phyloP scores from a whole-genome alignment of 2,113 vertebrate species.

The Trogon melanurus region DNA sequence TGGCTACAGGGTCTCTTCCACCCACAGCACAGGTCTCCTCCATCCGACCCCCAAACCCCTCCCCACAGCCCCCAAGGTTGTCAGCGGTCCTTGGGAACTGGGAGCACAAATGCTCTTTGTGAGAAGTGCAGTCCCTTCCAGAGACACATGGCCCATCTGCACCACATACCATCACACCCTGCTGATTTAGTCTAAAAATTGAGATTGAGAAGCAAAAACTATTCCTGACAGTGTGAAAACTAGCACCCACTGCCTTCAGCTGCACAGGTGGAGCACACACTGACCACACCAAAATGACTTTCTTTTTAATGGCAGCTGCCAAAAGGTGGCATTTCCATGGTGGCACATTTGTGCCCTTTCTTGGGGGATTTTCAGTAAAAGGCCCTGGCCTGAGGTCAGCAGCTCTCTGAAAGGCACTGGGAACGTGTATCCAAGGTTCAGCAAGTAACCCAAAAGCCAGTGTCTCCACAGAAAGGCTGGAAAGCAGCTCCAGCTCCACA shows the following conservation, averaged over 20 bases:
- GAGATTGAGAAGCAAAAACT: not conserved
- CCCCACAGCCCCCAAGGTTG: fast-evolving
- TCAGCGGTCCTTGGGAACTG: not conserved
- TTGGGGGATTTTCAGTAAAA: not conserved
- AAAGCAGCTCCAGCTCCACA: not conserved
- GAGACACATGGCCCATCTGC: fast-evolving
- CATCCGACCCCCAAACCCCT: not conserved
- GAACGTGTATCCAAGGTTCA: fast-evolving
- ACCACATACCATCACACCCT: not conserved
- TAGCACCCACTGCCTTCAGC: not conserved
- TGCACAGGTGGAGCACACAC: not conserved
- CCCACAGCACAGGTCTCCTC: fast-evolving
- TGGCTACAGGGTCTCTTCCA: not conserved
- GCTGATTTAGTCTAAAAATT: not conserved
- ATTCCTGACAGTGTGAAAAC: not conserved
- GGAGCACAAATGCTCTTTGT: not conserved
- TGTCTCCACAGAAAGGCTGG: not conserved
- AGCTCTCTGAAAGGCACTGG: not conserved
- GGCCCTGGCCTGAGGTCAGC: not conserved
- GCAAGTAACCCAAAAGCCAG: not conserved
- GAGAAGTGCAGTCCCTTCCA: not conserved
- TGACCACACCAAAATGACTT: not conserved
- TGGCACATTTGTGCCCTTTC: not conserved
- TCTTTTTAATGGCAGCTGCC: not conserved
- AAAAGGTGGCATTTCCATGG: not conserved